Evolutionary conservation across 2,113 vertebrate species (phyloP), one percentile per base, ranked within the genome.

Genomic region (Gobiocypris rarus): DNA sequence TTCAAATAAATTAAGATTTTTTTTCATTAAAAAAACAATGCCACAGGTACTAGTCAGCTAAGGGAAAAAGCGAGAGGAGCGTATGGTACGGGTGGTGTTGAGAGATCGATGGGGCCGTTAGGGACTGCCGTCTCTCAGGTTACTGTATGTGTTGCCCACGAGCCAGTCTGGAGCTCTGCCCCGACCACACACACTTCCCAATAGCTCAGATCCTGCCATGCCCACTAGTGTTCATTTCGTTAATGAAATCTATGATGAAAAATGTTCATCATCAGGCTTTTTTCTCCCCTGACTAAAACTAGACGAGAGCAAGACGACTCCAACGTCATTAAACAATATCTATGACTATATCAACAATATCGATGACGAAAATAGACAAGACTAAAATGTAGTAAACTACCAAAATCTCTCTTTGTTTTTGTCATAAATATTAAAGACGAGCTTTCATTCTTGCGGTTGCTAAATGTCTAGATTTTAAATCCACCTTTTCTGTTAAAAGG

Each of bases 71-170:
- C 56, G 67, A 75, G 69, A 45, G 71, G 54, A 86, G 82, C n/a
- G 69, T 69, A 76, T 67, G 24, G 75, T 59, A 82, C 24, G 54
- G 56, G 13, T 69, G 75, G 83, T 65, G 71, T 78, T 50, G 86
- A 74, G 58, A 79, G 85, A 91, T 91, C 85, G 85, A 91, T 88
- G 67, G 82, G 87, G 79, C 84, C 73, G 76, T 78, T 58, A 75
- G 87, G 82, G 86, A 88, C 89, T 70, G 75, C 67, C 87, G 24
- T 89, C 86, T 87, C 89, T 89, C 90, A 89, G 89, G 89, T 90
- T 91, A 86, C 90, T 75, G 65, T 80, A 75, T 73, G 61, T 70
- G 65, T 83, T 43, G 77, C 73, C 75, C 79, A 65, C 34, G 76
- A 86, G 79, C 79, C 81, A 85, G 77, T 81, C 84, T 89, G 87